phyloP scores from a whole-genome alignment of 2,797 vertebrate genomes.

The Myotis vivesi region DNA sequence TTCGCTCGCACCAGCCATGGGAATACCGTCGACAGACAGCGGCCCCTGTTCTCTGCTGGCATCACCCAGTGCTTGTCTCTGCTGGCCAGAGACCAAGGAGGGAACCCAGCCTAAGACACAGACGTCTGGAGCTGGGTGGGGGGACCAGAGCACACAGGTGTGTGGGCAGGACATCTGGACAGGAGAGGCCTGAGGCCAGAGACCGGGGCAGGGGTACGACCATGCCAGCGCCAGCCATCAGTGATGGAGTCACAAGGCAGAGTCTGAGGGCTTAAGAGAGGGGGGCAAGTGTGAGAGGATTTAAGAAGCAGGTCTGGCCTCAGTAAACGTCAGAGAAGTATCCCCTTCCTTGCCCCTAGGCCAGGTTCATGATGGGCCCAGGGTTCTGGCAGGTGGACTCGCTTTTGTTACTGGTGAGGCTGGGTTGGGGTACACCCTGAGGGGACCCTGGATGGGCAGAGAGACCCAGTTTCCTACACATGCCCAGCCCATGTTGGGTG shows the following conservation, averaged over 20 bases:
- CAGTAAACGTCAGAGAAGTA: not conserved
- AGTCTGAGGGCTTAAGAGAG: too few relatives aligned
- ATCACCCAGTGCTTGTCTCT: not conserved
- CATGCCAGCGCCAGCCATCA: not conserved
- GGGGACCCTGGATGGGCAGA: not conserved
- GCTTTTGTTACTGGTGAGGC: not conserved
- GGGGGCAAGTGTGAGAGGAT: not conserved
- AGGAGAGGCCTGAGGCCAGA: not conserved
- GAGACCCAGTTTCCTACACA: not conserved
- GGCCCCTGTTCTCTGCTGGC: not conserved
- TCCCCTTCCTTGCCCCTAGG: too few relatives aligned
- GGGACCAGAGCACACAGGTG: not conserved
- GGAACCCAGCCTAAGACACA: not conserved
- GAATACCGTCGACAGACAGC: not conserved
- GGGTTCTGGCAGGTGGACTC: not conserved
- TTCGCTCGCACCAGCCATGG: rapidly evolving
- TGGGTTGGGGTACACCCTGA: not conserved
- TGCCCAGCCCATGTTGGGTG: not conserved
- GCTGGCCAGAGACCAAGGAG: not conserved
- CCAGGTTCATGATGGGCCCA: not conserved
- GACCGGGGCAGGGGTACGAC: not conserved
- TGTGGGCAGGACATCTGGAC: not conserved
- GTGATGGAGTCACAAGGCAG: rapidly evolving
- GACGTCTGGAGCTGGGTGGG: not conserved
- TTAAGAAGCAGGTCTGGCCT: too few relatives aligned